Evolutionary conservation across 2,888 invertebrate species (phyloP).

Genomic region (Thera obeliscata): DNA sequence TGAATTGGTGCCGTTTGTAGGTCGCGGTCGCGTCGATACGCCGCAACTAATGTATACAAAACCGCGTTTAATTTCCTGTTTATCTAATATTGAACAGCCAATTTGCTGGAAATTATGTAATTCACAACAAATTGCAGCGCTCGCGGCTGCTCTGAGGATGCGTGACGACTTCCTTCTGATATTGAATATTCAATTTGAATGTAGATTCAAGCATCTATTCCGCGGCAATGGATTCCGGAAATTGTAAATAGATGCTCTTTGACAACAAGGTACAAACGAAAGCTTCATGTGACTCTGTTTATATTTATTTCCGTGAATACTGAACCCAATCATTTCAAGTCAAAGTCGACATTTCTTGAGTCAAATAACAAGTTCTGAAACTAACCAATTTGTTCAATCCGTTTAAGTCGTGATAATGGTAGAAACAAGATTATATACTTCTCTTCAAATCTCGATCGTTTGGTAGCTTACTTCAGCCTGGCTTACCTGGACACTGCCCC

Average conservation of each 20-base stretch:
- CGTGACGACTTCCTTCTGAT: background rate
- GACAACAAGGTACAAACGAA: background rate
- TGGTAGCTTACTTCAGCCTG: background rate
- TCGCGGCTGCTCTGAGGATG: background rate
- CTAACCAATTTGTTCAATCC: no score
- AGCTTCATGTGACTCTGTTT: background rate
- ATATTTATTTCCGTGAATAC: background rate
- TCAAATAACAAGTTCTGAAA: background rate
- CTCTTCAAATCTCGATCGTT: no score
- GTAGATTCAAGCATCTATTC: background rate
- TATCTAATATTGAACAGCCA: slow-evolving; percentile 11
- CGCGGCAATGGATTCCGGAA: background rate
- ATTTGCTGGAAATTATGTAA: background rate
- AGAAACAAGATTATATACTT: no score
- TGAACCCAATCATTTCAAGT: no score
- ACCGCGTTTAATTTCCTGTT: slow-evolving; percentile 11
- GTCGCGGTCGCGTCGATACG: slow-evolving; percentile 8
- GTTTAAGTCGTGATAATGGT: no score
- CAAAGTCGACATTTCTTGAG: background rate
- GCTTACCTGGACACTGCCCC: background rate
- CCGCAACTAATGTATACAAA: slow-evolving; percentile 2
- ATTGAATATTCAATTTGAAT: background rate
- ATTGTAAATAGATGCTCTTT: background rate
- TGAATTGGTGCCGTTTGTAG: slow-evolving; percentile 1
- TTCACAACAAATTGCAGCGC: background rate